A percentile compares a stretch with the other conserved stretches of the same genome.
phyloP scores from a whole-genome alignment of 2,797 vertebrate genomes.

The Helostoma temminkii region DNA sequence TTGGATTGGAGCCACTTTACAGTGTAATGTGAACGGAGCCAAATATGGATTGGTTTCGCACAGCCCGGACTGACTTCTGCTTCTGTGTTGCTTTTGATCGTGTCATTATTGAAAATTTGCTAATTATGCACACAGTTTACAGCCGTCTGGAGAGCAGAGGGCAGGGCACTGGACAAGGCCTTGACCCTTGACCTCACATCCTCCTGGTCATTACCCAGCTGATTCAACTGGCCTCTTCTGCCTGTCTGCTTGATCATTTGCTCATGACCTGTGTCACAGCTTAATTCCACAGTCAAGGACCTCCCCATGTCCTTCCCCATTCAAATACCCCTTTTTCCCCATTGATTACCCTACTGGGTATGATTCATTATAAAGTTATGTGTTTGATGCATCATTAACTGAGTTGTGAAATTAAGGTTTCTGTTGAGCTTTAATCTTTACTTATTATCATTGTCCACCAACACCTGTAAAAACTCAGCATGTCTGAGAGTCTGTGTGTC shows the following conservation, averaged over 20 bases:
- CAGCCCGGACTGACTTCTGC: no score
- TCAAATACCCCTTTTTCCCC: slow-evolving; percentile 28
- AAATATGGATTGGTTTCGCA: no score
- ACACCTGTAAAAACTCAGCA: not conserved
- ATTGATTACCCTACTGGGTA: slow-evolving; percentile 54
- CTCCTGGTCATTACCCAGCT: slow-evolving; percentile 53
- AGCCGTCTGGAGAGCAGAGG: slow-evolving; percentile 45
- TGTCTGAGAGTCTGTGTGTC: not conserved
- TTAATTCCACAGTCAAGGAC: slow-evolving; percentile 53
- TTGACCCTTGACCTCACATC: slow-evolving; percentile 68
- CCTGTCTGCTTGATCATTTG: slow-evolving; percentile 45
- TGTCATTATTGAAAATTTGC: slow-evolving; percentile 26
- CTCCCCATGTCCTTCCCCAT: slow-evolving; percentile 37
- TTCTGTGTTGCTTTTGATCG: not conserved
- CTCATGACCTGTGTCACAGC: slow-evolving; percentile 66
- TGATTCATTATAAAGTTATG: slow-evolving; percentile 27
- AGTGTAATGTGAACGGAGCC: no score
- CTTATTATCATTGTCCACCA: not conserved
- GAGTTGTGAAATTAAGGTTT: slow-evolving; percentile 37
- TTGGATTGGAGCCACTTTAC: not conserved
- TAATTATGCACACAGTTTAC: slow-evolving; percentile 54
- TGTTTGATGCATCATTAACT: slow-evolving; percentile 55
- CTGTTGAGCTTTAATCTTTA: slow-evolving; percentile 29
- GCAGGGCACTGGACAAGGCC: slow-evolving; percentile 64
- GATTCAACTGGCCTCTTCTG: slow-evolving; percentile 57